Evolutionary conservation across 2,113 vertebrate species (phyloP), one percentile per base, ranked within the genome.

Genomic region (Cephalopterus ornatus): DNA sequence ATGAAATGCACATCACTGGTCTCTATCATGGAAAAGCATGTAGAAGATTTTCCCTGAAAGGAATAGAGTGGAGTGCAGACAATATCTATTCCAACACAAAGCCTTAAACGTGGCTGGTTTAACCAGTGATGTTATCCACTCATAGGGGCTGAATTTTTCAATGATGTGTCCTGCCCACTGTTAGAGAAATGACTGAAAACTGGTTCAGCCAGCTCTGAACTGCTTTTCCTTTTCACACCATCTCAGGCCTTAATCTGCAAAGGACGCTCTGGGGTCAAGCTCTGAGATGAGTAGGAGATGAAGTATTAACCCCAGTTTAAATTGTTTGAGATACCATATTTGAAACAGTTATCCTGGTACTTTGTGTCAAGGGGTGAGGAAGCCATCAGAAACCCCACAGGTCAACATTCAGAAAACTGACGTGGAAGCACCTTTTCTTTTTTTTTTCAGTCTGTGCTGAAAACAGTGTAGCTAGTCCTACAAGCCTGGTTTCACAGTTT

Each of bases 351-450:
- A 66, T 21, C 22, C 26, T 1, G 1, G n/a, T 77, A 24, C 55
- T 53, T 63, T 59, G 27, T 85, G 37, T 71, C 35, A 93, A 19
- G n/a, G 28, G 20, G 27, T 30, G 47, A 89, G 49, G 52, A 93
- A 85, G 27, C 23, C 35, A 56, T 23, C 78, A 46, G 28, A 65
- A 70, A 12, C 63, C 8, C 14, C 0, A 0, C 0, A 0, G 11
- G 26, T 76, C 46, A 88, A 61, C 68, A 79, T 56, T 61, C 28
- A 74, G 72, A 74, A 89, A 67, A 59, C 8, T 62, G 12, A 27
- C 3, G 3, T 19, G 26, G 59, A 91, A 77, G 5, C 37, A 62
- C 18, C 15, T 79, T 92, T 83, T 46, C 16, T 92, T 83, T 49
- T 42, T 32, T 73, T 85, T 77, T 73, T 66, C 67, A 46, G 26